Percentiles rank a stretch among this genome's conserved stretches.
Conservation (phyloP, 2,113 vertebrate genomes). For the Barbus barbus region DNA sequence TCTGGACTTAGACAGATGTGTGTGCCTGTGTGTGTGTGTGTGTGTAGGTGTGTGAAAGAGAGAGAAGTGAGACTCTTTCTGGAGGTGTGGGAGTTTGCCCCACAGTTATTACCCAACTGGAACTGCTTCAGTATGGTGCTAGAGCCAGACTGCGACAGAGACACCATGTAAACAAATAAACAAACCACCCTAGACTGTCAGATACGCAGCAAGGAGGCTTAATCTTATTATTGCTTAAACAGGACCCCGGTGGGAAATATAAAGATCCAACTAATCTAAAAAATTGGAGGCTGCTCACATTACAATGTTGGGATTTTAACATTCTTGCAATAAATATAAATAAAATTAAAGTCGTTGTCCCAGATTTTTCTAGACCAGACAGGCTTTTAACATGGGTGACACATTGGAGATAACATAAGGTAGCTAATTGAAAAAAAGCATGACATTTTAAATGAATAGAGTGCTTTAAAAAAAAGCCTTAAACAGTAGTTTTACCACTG, state of each 20-base stretch:
- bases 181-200: conserved; percentile 46
- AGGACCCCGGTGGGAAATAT: conserved; percentile 28
- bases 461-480: not conserved
- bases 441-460: not conserved
- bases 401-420: not conserved
- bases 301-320: not conserved
- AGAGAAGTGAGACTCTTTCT: not conserved
- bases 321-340: not conserved
- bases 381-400: not conserved
- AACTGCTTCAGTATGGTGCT: conserved; percentile 70
- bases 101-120: conserved; percentile 74
- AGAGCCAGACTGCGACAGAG: conserved; percentile 65
- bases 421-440: not conserved
- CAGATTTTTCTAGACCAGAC: not conserved
- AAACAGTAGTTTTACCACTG: not conserved
- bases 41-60: not conserved
- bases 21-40: not conserved
- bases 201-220: conserved; percentile 43
- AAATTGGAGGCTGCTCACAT: not conserved
- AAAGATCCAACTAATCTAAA: conserved; percentile 27
- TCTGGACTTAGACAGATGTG: conserved; percentile 8
- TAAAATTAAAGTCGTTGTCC: not conserved
- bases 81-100: conserved; percentile 61
- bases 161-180: conserved; percentile 54
- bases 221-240: conserved; percentile 29